phyloP scores from a whole-genome alignment of 1,140 invertebrate species.

The Andricus grossulariae region DNA sequence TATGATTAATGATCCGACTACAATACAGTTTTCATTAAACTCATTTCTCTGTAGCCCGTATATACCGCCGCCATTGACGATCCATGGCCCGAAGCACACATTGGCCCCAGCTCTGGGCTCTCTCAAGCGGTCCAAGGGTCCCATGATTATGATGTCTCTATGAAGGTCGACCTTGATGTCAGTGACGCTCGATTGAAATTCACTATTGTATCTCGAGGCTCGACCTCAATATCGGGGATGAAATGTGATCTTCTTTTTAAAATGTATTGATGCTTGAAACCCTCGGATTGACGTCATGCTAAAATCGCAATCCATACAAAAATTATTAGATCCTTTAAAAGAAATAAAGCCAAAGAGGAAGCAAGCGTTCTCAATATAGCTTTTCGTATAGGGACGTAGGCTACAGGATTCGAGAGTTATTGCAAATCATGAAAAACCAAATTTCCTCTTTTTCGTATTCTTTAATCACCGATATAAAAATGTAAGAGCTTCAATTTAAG shows the following conservation, averaged over 20 bases:
- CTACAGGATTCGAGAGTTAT: too few species aligned
- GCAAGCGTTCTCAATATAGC: too few species aligned
- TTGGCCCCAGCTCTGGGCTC: slow-evolving; percentile 51
- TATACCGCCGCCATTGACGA: slow-evolving; percentile 56
- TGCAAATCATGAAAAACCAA: too few species aligned
- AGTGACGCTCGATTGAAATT: slow-evolving; percentile 48
- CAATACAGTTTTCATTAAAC: slow-evolving; percentile 77
- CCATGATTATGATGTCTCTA: slow-evolving; percentile 73
- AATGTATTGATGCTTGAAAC: too few species aligned
- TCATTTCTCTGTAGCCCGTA: slow-evolving; percentile 70
- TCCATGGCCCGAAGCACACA: slow-evolving; percentile 52
- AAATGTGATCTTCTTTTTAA: background rate
- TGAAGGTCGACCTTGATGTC: slow-evolving; percentile 48
- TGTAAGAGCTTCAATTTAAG: too few species aligned
- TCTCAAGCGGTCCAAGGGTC: slow-evolving; percentile 50
- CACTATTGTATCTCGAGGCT: slow-evolving; percentile 43
- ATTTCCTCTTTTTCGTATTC: too few species aligned
- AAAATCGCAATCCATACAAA: too few species aligned
- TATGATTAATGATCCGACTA: slow-evolving; percentile 74
- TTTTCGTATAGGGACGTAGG: too few species aligned
- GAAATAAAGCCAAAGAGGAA: too few species aligned
- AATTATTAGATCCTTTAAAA: too few species aligned
- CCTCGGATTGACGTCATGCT: too few species aligned
- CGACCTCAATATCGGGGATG: background rate
- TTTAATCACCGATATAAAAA: too few species aligned